Evolutionary conservation across 2,888 invertebrate species (phyloP).

Genomic region (Eristalis tenax): DNA sequence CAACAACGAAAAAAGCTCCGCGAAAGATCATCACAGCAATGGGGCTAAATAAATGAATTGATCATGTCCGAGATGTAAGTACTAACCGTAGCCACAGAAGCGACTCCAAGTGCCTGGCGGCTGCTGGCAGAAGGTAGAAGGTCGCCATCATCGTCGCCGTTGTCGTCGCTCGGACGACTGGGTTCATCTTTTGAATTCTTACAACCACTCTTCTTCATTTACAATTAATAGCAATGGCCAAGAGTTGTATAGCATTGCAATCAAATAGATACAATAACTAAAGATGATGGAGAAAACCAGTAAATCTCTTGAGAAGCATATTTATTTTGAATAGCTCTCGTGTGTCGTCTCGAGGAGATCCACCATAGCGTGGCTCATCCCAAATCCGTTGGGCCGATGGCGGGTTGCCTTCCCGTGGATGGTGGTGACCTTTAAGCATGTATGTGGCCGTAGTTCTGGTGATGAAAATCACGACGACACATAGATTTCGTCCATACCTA

Average conservation of each 20-base stretch:
- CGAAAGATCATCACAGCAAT: conserved; percentile 42
- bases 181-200: conserved; percentile 46
- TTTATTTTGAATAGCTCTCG: not conserved
- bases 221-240: conserved; percentile 57
- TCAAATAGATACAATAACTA: conserved; percentile 11
- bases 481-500: conserved; percentile 17
- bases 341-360: not conserved
- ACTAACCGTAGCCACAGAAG: not conserved
- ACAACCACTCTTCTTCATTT: conserved; percentile 1
- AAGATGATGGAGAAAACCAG: conserved; percentile 50
- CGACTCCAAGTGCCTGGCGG: not conserved
- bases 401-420: not conserved
- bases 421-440: conserved; percentile 67
- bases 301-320: conserved; percentile 41
- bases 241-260: conserved; percentile 18
- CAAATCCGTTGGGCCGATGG: not conserved
- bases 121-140: conserved; percentile 53
- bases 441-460: conserved; percentile 66
- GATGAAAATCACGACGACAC: conserved; percentile 69
- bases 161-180: conserved; percentile 13
- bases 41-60: conserved; percentile 52
- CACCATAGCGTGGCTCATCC: not conserved
- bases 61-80: conserved; percentile 39
- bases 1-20: not conserved
- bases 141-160: conserved; percentile 57